Conservation (phyloP, 2,888 invertebrate species). For the Pterostichus niger region DNA sequence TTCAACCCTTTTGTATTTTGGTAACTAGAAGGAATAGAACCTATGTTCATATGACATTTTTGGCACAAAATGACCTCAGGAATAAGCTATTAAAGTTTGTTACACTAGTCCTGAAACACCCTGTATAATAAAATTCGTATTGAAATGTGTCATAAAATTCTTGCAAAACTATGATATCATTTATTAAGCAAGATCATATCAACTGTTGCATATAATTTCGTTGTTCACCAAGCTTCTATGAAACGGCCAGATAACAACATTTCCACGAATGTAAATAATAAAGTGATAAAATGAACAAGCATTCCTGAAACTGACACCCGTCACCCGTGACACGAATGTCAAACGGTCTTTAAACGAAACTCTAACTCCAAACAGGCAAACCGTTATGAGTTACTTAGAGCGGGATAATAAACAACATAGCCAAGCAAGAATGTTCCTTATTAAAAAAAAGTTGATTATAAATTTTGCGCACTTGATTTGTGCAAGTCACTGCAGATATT, state of each 20-base stretch:
- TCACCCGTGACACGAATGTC: constrained; percentile 35
- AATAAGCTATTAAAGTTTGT: too few species aligned
- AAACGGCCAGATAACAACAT: constrained; percentile 6
- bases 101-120: too few species aligned
- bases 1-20: too few species aligned
- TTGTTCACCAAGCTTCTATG: too few species aligned
- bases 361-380: background rate
- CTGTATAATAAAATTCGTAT: too few species aligned
- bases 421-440: background rate
- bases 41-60: too few species aligned
- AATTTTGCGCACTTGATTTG: constrained; percentile 40
- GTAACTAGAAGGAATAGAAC: too few species aligned
- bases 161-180: too few species aligned
- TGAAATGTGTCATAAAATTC: too few species aligned
- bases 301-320: background rate
- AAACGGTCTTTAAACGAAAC: constrained; percentile 10
- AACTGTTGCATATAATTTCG: too few species aligned
- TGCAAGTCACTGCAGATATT: constrained; percentile 25
- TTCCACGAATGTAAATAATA: constrained; percentile 16
- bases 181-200: too few species aligned
- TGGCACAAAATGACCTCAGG: too few species aligned
- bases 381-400: constrained; percentile 27
- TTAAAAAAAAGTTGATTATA: constrained; percentile 40
- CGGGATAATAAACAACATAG: background rate
- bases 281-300: background rate